Percentiles rank a stretch among this genome's conserved stretches.
phyloP scores from a whole-genome alignment of 2,113 vertebrate species.

The Actinemys pallida region DNA sequence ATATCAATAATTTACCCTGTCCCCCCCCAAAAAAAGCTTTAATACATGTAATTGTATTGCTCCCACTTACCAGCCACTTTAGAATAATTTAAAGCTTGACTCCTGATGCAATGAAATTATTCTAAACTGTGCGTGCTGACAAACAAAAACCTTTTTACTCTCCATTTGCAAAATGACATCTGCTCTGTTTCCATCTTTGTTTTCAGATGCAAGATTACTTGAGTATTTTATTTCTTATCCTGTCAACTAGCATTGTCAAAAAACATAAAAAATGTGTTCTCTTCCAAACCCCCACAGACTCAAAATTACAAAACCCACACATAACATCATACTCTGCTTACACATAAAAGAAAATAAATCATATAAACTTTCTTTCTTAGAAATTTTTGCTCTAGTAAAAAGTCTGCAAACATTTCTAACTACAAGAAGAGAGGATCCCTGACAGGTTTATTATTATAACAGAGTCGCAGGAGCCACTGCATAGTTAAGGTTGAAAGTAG shows the following conservation, averaged over 20 bases:
- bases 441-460: slow-evolving; percentile 3
- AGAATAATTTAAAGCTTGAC: slow-evolving; percentile 70
- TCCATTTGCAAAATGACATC: slow-evolving; percentile 71
- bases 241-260: slow-evolving; percentile 64
- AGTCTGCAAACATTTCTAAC: neutral
- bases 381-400: neutral
- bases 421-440: neutral
- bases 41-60: slow-evolving; percentile 73
- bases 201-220: slow-evolving; percentile 71
- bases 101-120: slow-evolving; percentile 71
- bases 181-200: slow-evolving; percentile 73
- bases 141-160: slow-evolving; percentile 71
- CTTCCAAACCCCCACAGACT: slow-evolving; percentile 25
- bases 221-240: slow-evolving; percentile 72
- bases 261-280: slow-evolving; percentile 10
- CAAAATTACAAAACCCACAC: slow-evolving; percentile 49
- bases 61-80: slow-evolving; percentile 63
- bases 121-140: slow-evolving; percentile 61
- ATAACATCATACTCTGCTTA: slow-evolving; percentile 22
- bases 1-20: slow-evolving; percentile 64
- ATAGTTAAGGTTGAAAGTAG: neutral
- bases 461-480: neutral
- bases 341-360: slow-evolving; percentile 15
- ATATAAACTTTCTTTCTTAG: neutral
- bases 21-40: slow-evolving; percentile 50